A percentile compares a stretch with the other conserved stretches of the same genome.
These are phyloP conservation scores for Etia nguti DNA, from an alignment of 2,113 vertebrate species.

Conservation along the genomic window DNA sequence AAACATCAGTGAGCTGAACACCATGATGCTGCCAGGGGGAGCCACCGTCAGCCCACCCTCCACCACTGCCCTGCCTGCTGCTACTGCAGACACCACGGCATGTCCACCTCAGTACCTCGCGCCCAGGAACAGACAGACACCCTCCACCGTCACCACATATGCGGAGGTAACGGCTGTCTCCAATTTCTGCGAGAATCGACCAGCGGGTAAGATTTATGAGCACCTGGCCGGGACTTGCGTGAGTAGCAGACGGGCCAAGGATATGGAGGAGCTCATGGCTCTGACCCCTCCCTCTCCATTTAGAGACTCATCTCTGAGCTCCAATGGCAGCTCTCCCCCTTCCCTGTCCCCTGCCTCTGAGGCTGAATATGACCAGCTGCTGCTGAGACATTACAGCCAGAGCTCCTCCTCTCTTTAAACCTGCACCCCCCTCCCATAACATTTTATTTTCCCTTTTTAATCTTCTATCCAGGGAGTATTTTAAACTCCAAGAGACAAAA, in stretches of 20 bases:
- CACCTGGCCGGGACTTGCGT: conserved; percentile 76
- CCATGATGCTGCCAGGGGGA: conserved; percentile 86
- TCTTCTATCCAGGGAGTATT: background rate
- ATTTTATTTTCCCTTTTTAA: background rate
- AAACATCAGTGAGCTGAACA: conserved; percentile 95
- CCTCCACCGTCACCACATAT: conserved; percentile 83
- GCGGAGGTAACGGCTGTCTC: conserved; percentile 85
- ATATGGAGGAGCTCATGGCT: conserved; percentile 82
- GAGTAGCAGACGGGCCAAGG: conserved; percentile 65
- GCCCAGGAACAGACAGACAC: conserved; percentile 77
- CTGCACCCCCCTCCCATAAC: background rate
- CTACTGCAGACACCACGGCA: conserved; percentile 69
- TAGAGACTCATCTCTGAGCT: conserved; percentile 88
- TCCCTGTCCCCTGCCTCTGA: conserved; percentile 86
- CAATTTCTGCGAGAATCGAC: conserved; percentile 66
- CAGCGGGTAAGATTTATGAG: conserved; percentile 58
- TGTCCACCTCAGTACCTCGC: conserved; percentile 80
- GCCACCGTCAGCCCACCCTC: conserved; percentile 55
- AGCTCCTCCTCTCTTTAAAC: conserved; percentile 94
- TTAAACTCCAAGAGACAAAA: background rate
- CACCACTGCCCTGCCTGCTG: conserved; percentile 61
- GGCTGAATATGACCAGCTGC: conserved; percentile 87
- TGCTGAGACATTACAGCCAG: conserved; percentile 94
- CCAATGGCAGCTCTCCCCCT: conserved; percentile 81
- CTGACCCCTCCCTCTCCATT: conserved; percentile 96